A percentile compares a stretch with the other conserved stretches of the same genome.
phyloP scores from a whole-genome alignment of 2,797 vertebrate genomes.

The Leptodactylus fallax region DNA sequence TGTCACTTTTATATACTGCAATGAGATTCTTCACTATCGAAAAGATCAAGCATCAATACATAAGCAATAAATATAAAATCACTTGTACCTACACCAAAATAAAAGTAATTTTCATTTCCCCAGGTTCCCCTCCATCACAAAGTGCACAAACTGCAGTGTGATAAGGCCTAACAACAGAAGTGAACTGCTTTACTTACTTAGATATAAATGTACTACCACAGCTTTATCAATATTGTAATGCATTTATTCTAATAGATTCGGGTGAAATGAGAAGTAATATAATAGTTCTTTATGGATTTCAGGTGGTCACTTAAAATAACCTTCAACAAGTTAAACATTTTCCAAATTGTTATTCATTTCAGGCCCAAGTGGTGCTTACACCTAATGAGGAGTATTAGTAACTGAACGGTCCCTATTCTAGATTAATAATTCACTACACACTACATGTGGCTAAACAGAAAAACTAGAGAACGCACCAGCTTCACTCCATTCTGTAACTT shows the following conservation, averaged over 20 bases:
- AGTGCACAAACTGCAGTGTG: too few relatives aligned
- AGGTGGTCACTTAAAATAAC: not conserved
- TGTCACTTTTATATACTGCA: too few relatives aligned
- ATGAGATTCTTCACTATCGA: too few relatives aligned
- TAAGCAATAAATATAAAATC: too few relatives aligned
- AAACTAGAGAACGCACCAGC: not conserved
- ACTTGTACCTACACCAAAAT: too few relatives aligned
- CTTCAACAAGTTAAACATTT: conserved; percentile 47
- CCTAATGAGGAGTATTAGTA: conserved; percentile 22
- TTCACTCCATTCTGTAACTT: not conserved
- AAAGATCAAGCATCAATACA: too few relatives aligned
- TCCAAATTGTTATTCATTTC: conserved; percentile 10
- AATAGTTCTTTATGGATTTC: not conserved
- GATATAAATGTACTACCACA: too few relatives aligned
- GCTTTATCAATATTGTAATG: not conserved
- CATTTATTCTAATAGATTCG: not conserved
- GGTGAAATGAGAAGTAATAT: not conserved
- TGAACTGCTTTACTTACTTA: too few relatives aligned
- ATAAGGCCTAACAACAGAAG: too few relatives aligned
- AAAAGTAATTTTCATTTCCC: too few relatives aligned
- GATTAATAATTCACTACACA: conserved; percentile 46
- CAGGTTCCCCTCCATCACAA: too few relatives aligned
- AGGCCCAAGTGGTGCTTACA: conserved; percentile 12
- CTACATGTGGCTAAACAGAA: not conserved
- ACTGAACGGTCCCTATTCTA: not conserved